Evolutionary conservation across 2,797 vertebrate species (phyloP), one percentile per base, ranked within the genome.

Genomic region (Myotis daubentonii): DNA sequence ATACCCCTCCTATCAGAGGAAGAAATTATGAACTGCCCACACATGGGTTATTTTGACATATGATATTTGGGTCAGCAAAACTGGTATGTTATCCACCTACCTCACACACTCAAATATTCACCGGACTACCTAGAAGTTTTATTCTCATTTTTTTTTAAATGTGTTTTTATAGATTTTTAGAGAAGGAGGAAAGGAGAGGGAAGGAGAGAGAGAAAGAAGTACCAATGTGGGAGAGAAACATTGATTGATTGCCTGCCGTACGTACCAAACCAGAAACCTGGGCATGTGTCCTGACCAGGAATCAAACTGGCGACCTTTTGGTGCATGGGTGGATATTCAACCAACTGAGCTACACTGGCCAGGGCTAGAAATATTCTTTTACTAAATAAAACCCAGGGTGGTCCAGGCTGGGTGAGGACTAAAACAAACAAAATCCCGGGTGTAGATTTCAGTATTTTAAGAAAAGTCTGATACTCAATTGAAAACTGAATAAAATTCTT

Each of bases 21-120:
- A 94, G 84, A 91, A 94, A 93, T 47, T 92, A 72, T 76, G 49
- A 79, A 84, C 62, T 84, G 28, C n/a, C 33, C 47, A 84, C 55
- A 23, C 5, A 15, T 6, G 16, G 76, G 65, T 81, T 81, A 30
- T 41, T 91, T 94, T 25, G 22, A 6, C 80, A 60, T 41, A 78
- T 12, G 22, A 78, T 33, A 47, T 53, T 75, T 22, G 1, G 55
- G 8, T 84, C 62, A 94, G 28, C 19, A 93, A 96, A 93, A 28
- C 16, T 2, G 8, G 2, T 78, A n/a, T 47, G 28, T 23, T 25
- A 70, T 51, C 30, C 19, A 49, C 36, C 44, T 20, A 2, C 22
- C 17, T 66, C 19, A 41, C 19, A 49, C 8, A 20, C 30, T 75
- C 53, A 38, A 38, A 88, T 38, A 75, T 66, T 85, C 81, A 84